phyloP scores from a whole-genome alignment of 1,140 invertebrate genomes.

The Melipona quadrifasciata region DNA sequence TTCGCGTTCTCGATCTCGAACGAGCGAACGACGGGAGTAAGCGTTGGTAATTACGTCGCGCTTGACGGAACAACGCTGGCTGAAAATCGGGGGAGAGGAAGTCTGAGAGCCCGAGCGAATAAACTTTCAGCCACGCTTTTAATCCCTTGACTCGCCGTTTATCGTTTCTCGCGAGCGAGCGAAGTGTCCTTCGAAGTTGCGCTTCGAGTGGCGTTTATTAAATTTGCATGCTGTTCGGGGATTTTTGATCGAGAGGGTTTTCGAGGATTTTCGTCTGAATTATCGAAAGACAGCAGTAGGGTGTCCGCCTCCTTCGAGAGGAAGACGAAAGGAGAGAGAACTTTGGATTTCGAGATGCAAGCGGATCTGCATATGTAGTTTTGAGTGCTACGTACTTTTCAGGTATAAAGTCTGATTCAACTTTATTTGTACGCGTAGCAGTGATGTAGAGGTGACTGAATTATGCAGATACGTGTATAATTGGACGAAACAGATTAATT shows the following conservation, averaged over 20 bases:
- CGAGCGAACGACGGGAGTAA: conserved; percentile 37
- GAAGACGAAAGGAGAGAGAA: no score
- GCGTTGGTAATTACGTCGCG: conserved; percentile 53
- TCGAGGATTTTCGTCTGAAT: neutral
- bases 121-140: neutral
- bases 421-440: no score
- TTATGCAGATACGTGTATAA: no score
- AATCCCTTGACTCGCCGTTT: neutral
- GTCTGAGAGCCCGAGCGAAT: neutral
- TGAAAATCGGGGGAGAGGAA: neutral
- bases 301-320: neutral
- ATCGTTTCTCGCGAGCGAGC: no score
- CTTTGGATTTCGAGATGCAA: no score
- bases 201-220: neutral
- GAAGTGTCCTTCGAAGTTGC: no score
- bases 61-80: neutral
- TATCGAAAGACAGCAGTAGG: neutral
- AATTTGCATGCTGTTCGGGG: neutral
- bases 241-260: neutral
- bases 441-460: no score
- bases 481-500: no score
- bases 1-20: conserved; percentile 22
- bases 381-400: no score
- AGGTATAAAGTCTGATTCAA: no score
- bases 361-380: no score